These are phyloP conservation scores for Tragulus kanchil DNA, from an alignment of 2,113 vertebrate genomes.

Conservation along the genomic window DNA sequence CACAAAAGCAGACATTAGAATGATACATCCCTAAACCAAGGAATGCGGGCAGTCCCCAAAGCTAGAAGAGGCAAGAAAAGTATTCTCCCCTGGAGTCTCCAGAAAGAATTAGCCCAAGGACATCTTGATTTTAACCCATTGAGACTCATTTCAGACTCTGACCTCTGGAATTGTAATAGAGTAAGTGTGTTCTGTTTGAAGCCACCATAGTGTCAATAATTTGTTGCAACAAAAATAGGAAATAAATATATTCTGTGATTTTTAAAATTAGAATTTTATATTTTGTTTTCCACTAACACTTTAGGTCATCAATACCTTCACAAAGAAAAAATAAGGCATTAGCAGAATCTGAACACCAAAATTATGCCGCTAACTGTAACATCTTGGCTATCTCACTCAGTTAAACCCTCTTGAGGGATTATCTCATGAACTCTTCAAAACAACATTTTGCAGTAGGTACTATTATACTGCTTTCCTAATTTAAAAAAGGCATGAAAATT, in stretches of 20 bases:
- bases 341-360: not conserved
- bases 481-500: not conserved
- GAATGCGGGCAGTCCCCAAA: not conserved
- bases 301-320: not conserved
- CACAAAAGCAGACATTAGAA: not conserved
- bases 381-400: not conserved
- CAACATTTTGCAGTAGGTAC: not conserved
- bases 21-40: not conserved
- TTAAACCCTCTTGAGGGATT: not conserved
- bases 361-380: not conserved
- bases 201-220: not conserved
- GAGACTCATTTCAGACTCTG: not conserved
- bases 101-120: not conserved
- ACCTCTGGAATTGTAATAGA: not conserved
- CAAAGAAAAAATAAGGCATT: not conserved
- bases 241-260: not conserved
- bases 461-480: not conserved
- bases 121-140: not conserved
- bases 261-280: not conserved
- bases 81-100: not conserved
- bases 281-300: not conserved
- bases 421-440: not conserved
- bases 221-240: not conserved
- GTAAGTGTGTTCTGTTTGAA: not conserved
- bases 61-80: not conserved